Conservation (phyloP, 2,797 vertebrate species). For the Brachyalestes nurse region DNA sequence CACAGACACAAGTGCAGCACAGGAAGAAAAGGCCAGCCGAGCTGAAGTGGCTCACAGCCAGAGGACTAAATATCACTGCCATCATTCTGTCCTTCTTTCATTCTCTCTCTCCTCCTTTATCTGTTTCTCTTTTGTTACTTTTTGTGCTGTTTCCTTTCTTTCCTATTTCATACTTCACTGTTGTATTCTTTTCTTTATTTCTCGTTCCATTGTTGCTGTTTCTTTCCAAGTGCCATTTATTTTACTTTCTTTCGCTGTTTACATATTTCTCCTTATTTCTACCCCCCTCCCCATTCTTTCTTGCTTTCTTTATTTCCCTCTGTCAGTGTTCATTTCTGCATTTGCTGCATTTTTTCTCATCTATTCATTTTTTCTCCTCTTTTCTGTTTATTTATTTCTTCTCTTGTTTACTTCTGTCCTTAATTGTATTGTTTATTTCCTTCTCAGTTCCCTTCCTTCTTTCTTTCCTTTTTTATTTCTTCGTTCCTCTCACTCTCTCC, state of each 20-base stretch:
- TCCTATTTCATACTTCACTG: not conserved
- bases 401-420: not conserved
- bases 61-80: not conserved
- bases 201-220: not conserved
- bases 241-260: not conserved
- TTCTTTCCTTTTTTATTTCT: not conserved
- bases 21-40: not conserved
- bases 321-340: too few relatives aligned
- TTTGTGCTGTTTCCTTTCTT: not conserved
- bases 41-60: slow-evolving; percentile 31
- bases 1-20: not conserved
- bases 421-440: too few relatives aligned
- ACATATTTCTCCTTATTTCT: slow-evolving; percentile 33
- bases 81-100: not conserved
- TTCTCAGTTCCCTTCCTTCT: slow-evolving; percentile 8
- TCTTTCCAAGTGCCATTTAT: too few relatives aligned
- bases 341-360: slow-evolving; percentile 34
- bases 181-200: not conserved
- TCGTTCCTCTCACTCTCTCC: slow-evolving; percentile 6
- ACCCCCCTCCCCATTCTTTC: slow-evolving; percentile 30
- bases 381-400: not conserved
- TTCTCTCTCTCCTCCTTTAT: not conserved
- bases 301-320: slow-evolving; percentile 8
- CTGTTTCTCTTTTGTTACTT: not conserved
- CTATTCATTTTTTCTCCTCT: not conserved